These are phyloP conservation scores for Celastrina argiolus DNA, from an alignment of 2,888 invertebrate species.

Conservation along the genomic window DNA sequence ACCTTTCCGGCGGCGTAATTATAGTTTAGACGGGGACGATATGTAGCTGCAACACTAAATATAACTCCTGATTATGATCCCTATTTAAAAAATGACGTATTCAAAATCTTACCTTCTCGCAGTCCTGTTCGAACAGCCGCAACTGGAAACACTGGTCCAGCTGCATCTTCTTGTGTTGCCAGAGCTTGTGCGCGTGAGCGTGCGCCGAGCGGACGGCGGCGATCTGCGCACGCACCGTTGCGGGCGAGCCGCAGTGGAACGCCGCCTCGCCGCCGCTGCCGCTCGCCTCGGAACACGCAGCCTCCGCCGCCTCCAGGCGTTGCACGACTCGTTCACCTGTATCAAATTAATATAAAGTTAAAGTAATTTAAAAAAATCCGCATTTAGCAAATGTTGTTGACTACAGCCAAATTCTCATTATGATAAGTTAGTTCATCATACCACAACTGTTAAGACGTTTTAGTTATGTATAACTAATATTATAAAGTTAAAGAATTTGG, in stretches of 20 bases:
- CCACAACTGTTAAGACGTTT: too few relatives aligned
- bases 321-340: constrained; percentile 84
- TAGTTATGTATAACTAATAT: too few relatives aligned
- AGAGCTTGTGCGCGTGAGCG: constrained; percentile 93
- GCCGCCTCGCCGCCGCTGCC: constrained; percentile 82
- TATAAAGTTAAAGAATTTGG: too few relatives aligned
- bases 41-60: too few relatives aligned
- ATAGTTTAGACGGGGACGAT: too few relatives aligned
- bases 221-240: constrained; percentile 87
- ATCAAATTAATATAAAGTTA: too few relatives aligned
- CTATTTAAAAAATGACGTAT: neutral
- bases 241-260: constrained; percentile 83
- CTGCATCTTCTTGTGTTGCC: constrained; percentile 96
- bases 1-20: too few relatives aligned
- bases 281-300: constrained; percentile 78
- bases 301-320: constrained; percentile 76
- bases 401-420: too few relatives aligned
- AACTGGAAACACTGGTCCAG: constrained; percentile 98
- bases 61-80: too few relatives aligned
- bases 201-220: constrained; percentile 93
- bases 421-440: too few relatives aligned
- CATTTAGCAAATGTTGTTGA: too few relatives aligned
- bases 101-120: constrained; percentile 85
- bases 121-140: constrained; percentile 96
- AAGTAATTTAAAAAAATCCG: too few relatives aligned